Conservation (phyloP, 2,113 vertebrate species). For the Urocynchramus pylzowi region DNA sequence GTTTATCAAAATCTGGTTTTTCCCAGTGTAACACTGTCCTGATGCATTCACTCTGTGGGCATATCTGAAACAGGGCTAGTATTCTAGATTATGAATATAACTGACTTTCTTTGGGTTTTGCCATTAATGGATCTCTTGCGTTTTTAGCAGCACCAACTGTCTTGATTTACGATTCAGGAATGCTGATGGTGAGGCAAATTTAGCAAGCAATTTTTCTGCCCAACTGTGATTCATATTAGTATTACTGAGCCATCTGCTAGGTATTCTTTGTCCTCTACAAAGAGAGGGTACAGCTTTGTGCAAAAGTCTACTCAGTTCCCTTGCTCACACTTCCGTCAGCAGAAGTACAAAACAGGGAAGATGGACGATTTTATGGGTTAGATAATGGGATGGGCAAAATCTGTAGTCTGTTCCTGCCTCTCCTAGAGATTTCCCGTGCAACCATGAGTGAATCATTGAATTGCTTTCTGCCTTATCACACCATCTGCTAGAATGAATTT, state of each 20-base stretch:
- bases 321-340: background rate
- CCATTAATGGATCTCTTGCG: slow-evolving; percentile 15
- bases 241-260: slow-evolving; percentile 45
- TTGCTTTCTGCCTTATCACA: background rate
- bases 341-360: background rate
- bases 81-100: background rate
- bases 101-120: background rate
- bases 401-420: background rate
- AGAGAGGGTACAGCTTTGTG: background rate
- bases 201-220: slow-evolving; percentile 44
- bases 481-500: background rate
- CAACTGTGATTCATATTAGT: slow-evolving; percentile 30
- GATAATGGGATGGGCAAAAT: background rate
- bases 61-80: background rate
- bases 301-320: background rate
- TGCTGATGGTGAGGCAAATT: slow-evolving; percentile 32
- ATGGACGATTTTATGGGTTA: background rate
- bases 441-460: background rate
- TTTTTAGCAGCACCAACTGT: slow-evolving; percentile 2
- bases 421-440: background rate
- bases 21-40: background rate
- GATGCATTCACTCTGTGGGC: background rate
- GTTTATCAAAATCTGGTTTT: background rate
- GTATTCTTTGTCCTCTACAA: slow-evolving; percentile 31
- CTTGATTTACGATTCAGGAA: slow-evolving; percentile 41